Base-by-base conservation (phyloP, 2,797 vertebrate genomes). In the Petrocephalus sullivani region DNA sequence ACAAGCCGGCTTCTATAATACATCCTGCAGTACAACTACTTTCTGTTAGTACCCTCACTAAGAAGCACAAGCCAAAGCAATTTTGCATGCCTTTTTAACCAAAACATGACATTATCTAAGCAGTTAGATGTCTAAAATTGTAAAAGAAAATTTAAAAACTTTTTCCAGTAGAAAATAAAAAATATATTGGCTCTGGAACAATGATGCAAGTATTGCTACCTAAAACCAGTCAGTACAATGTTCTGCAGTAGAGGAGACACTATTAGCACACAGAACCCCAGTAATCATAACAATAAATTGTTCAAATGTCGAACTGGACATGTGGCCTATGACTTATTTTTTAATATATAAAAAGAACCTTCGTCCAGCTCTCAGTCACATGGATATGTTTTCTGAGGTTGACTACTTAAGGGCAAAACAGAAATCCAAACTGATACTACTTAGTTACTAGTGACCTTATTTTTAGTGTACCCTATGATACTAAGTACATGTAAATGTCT, bases 21-120 rank as follows among this genome's bases (percentile, higher is more conserved):
- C 33, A 85, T 57, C 60, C 41, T 83, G 87, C 67, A 28, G 89
- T 58, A 58, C 41, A 60, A 12, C 85, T 82, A 89, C 16, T 56
- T 33, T 90, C 41, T 84, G 67, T 88, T 89, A 90, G 89, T 91
- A 91, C 81, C 89, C 88, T 89, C 90, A 90, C 4, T n/a, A 81
- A 28, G 82, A 87, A 75, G 41, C 58, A 86, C 19, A 89, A 85
- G 67, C 86, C 84, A 87, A 60, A 87, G 67, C 67, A 71, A 61
- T 41, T 60, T 89, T 57, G 64, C 49, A 10, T 46, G 88, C 85
- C 46, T 89, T 89, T 87, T 85, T 81, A 56, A 84, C 23, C 90
- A 91, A 92, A 93, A 92, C 90, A 91, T 88, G 87, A 49, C 91
- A 91, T 92, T 92, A 91, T 90, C 91, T 89, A 92, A 93, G 92